phyloP scores from a whole-genome alignment of 2,888 invertebrate genomes.

The Lysandra bellargus region DNA sequence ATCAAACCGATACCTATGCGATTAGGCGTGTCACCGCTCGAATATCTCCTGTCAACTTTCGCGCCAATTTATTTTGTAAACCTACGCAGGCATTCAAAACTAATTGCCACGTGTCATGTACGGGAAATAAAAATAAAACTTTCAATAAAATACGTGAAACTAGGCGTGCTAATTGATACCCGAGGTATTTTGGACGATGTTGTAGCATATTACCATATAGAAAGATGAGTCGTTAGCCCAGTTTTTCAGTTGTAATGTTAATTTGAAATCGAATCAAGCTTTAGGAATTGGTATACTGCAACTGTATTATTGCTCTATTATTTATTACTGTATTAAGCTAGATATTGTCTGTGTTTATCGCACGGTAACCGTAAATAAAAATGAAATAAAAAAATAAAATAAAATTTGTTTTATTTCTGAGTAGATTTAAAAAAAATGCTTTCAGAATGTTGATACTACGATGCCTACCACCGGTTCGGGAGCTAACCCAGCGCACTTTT shows the following conservation, averaged over 20 bases:
- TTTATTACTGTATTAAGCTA: too few species aligned
- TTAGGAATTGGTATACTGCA: neutral
- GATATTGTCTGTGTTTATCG: too few species aligned
- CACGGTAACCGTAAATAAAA: too few species aligned
- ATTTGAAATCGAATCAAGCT: neutral
- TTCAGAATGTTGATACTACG: too few species aligned
- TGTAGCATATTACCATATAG: neutral
- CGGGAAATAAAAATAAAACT: constrained; percentile 3
- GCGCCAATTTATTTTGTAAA: constrained; percentile 18
- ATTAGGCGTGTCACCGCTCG: constrained; percentile 24
- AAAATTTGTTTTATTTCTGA: too few species aligned
- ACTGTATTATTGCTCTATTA: too few species aligned
- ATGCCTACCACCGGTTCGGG: too few species aligned
- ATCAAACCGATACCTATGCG: constrained; percentile 9
- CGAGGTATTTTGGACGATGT: neutral
- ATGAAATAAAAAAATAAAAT: too few species aligned
- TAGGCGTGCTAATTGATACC: neutral
- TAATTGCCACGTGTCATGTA: constrained; percentile 23
- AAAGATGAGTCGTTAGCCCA: neutral
- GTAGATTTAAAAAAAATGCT: too few species aligned
- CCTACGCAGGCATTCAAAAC: constrained; percentile 1
- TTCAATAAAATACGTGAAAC: constrained; percentile 24
- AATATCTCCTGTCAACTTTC: constrained; percentile 3
- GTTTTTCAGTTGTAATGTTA: too few species aligned
- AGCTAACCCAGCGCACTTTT: too few species aligned